Base-by-base conservation (phyloP, 1,140 invertebrate species). In the Nasonia vitripennis region DNA sequence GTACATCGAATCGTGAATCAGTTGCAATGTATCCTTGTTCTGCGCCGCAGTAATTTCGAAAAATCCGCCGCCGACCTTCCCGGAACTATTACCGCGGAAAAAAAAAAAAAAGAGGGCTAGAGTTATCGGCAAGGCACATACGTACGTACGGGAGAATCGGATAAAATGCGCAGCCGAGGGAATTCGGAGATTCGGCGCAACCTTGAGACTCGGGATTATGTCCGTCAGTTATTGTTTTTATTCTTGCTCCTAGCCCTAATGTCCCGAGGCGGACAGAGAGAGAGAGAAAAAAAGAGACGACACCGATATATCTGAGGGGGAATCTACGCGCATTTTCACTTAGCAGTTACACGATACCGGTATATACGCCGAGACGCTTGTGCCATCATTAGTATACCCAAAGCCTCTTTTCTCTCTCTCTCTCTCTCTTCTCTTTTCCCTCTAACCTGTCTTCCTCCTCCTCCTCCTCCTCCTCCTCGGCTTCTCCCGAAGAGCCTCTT, bases 321-420 rank as follows among this genome's bases (percentile, higher is more conserved):
- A 92, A 92, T 92, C 92, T 92, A 92, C 91, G 91, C 90, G 90
- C 88, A 92, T 92, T 92, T 92, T 92, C 91, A 92, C 92, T 92
- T 92, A 92, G 91, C 90, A 89, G 89, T 91, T 92, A 92, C 92
- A 92, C 91, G 92, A 91, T 90, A 91, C 90, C 88, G 89, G 88
- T 89, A 90, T 89, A 90, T 84, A 82, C 87, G 89, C 86, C 80
- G 89, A 27, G 27, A 87, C 10, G 23, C 88, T 88, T 87, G 88
- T 87, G 90, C 51, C 79, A 91, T 91, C 91, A 91, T 92, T 92
- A 92, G 91, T 92, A 92, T 81, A 81, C 89, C 88, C 87, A 91
- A 90, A 90, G 87, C 89, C 67, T 87, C 86, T 88, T 84, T 87
- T 78, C 86, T 88, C 27, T 27, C 27, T 27, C 27, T 27, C n/a